Evolutionary conservation across 2,888 invertebrate genomes (phyloP), one percentile per base, ranked within the genome.

Genomic region (Acleris sparsana): DNA sequence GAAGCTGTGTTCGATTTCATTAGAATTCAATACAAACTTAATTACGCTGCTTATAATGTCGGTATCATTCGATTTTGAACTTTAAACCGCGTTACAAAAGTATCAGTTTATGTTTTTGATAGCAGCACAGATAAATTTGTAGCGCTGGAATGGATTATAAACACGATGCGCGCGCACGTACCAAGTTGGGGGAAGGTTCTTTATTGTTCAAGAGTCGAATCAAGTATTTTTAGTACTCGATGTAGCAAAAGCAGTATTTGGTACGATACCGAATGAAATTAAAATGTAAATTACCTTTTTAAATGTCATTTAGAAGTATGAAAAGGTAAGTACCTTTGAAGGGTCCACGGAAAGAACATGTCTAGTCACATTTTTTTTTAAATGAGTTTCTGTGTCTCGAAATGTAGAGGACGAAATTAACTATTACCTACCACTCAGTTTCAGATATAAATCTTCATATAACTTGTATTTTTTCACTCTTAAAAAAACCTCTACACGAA

Each of bases 81-180:
- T 2, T 22, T 17, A 18, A 46, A 5, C 7, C 43, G 3, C 53
- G 13, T 17, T 5, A 9, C n/a, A 22, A 17, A 13, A 5, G 6
- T 22, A 4, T 20, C 56, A 60, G 60, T 61, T 56, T 51, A 7
- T 13, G n/a, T 5, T 46, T 56, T 61, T 0, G 3, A 51, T 55
- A n/a, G 44, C 3, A 13, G 9, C 17, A 20, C 29, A 33, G 33
- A 43, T 61, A 52, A 33, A 44, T 17, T 43, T 44, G 55, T 55
- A 13, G 43, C 84, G 87, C 84, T 84, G 68, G 85, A 88, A 76
- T 79, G 80, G 84, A 87, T 89, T 84, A 86, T 79, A 89, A 87
- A 89, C 86, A 88, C 53, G 71, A 1, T 91, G 91, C 91, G 91
- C 90, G 91, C 91, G 91, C 91, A 88, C 64, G 72, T 82, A 66